Evolutionary conservation across 2,113 vertebrate genomes (phyloP).

Genomic region (Eulemur macaco): DNA sequence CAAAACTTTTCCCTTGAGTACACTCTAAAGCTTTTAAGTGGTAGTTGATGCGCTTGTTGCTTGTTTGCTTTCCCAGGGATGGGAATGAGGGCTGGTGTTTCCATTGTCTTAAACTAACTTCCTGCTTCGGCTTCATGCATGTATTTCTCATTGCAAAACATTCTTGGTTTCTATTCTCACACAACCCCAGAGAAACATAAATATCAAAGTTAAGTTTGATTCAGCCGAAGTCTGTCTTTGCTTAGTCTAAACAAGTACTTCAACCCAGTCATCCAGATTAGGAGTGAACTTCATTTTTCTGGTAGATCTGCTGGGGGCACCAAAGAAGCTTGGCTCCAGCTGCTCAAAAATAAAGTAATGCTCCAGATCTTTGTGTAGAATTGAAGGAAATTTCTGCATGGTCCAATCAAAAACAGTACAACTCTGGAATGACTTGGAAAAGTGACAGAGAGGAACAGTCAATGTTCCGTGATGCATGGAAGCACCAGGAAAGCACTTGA

Average conservation of each 20-base stretch:
- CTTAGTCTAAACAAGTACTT: background rate
- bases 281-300: background rate
- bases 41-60: background rate
- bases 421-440: background rate
- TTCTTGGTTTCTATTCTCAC: constrained; percentile 63
- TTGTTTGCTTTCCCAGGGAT: constrained; percentile 56
- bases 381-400: background rate
- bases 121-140: constrained; percentile 36
- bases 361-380: background rate
- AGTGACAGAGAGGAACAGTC: background rate
- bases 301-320: background rate
- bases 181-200: constrained; percentile 37
- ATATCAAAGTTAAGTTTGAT: constrained; percentile 7
- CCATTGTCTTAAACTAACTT: constrained; percentile 52
- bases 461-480: background rate
- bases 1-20: constrained; percentile 41
- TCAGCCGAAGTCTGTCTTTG: background rate
- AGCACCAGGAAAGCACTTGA: background rate
- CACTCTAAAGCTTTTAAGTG: background rate
- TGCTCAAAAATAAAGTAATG: background rate
- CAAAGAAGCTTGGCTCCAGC: background rate
- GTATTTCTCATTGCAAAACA: constrained; percentile 35
- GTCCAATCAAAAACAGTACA: background rate
- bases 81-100: constrained; percentile 13
- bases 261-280: background rate